Base-by-base conservation (phyloP, 2,797 vertebrate genomes). In the Pseudomugil tenellus region DNA sequence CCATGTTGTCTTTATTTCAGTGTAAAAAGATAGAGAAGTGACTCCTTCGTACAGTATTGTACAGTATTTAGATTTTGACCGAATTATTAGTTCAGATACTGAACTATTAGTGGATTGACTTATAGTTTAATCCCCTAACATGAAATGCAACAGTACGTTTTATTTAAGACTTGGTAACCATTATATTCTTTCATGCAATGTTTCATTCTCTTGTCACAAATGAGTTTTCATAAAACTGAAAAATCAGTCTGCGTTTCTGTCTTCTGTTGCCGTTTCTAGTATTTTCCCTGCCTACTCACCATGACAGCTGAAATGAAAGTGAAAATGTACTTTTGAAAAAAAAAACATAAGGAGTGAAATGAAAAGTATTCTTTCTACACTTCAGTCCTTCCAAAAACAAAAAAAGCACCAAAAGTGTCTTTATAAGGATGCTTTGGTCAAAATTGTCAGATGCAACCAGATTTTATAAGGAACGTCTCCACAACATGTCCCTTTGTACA, bases 231-330 rank as follows among this genome's bases (percentile, higher is more conserved):
- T 60, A 43, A 63, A 64, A 54, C 19, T 23, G 34, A 67, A 73
- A 41, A 48, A 49, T 37, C 62, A 68, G 69, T 49, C 14, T 63
- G 23, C 80, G 48, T 59, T 71, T 75, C 29, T 53, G 41, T 77
- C 3, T 60, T 61, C 58, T 77, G 59, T 84, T 72, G 60, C 29
- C 53, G 51, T 70, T 62, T 67, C 19, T 63, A 69, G 57, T 12
- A 35, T 80, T 65, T 75, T 78, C 64, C 41, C 81, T 74, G 79
- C 80, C 84, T 81, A 76, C 80, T 92, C 88, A 90, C 90, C 90
- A 80, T 92, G 87, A 87, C 85, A 68, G 78, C 66, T 16, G 28
- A 63, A n/a, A 29, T 81, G 52, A 80, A 19, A 80, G 57, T 29
- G 67, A 25, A 43, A 71, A 62, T 31, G 64, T 14, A 29, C 37